These are phyloP conservation scores for Scaptomyza graminum DNA, from an alignment of 1,140 invertebrate species.

Conservation along the genomic window DNA sequence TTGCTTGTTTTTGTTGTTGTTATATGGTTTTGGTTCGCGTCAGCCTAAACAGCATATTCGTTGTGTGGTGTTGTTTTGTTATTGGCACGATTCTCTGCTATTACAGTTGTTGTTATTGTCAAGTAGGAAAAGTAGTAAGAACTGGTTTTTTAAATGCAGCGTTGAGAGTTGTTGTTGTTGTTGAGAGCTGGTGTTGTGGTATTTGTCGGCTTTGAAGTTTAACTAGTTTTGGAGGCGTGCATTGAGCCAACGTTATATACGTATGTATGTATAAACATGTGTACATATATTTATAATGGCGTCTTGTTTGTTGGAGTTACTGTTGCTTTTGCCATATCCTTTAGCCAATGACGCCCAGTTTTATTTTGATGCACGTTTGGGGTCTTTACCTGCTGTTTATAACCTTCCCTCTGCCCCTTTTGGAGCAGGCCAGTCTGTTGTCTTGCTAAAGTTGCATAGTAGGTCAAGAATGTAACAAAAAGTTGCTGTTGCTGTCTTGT, in stretches of 20 bases:
- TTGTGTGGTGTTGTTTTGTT: slow-evolving; percentile 20
- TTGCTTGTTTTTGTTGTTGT: slow-evolving; percentile 1
- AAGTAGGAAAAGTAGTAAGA: slow-evolving; percentile 81
- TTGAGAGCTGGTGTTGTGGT: slow-evolving; percentile 4
- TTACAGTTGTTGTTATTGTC: slow-evolving; percentile 49
- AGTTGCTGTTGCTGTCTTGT: slow-evolving; percentile 49
- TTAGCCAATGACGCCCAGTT: slow-evolving; percentile 58
- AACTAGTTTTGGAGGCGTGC: slow-evolving; percentile 73
- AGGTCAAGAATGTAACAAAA: slow-evolving; percentile 75
- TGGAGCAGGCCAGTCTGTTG: slow-evolving; percentile 25
- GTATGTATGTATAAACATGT: neutral
- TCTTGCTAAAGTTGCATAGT: slow-evolving; percentile 68
- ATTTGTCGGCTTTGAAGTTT: slow-evolving; percentile 75
- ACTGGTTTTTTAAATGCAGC: slow-evolving; percentile 62
- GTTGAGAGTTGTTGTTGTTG: slow-evolving; percentile 23
- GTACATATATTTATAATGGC: slow-evolving; percentile 11
- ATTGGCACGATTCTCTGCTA: slow-evolving; percentile 34
- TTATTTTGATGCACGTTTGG: slow-evolving; percentile 5
- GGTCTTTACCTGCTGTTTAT: slow-evolving; percentile 11
- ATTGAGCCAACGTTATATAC: slow-evolving; percentile 11
- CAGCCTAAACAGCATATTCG: slow-evolving; percentile 21
- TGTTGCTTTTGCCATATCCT: slow-evolving; percentile 61
- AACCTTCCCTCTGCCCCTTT: neutral
- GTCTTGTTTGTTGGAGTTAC: slow-evolving; percentile 35
- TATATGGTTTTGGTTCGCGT: slow-evolving; percentile 22